A percentile compares a stretch with the other conserved stretches of the same genome.
phyloP scores from a whole-genome alignment of 2,797 vertebrate species.

The Ciconia nigra region DNA sequence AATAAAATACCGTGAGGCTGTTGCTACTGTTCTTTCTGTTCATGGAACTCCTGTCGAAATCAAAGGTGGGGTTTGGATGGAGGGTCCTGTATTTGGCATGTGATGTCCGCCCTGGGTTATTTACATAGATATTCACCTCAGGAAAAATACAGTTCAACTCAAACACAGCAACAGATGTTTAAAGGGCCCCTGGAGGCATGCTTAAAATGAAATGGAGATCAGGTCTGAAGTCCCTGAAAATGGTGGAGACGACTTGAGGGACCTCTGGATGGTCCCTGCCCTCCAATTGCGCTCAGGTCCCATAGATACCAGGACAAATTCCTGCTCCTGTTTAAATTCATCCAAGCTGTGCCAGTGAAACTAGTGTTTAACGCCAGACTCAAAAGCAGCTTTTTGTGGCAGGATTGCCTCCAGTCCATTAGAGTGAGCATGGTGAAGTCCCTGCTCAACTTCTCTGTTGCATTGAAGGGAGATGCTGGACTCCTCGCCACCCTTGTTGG shows the following conservation, averaged over 20 bases:
- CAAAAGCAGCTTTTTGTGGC: background rate
- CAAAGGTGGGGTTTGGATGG: background rate
- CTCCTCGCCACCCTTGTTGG: accelerated
- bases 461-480: background rate
- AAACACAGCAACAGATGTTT: background rate
- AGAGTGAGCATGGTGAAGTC: background rate
- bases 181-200: background rate
- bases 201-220: background rate
- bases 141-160: background rate
- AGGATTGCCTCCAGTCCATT: background rate
- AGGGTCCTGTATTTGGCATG: background rate
- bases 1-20: background rate
- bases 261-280: background rate
- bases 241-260: background rate
- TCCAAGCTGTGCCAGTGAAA: background rate
- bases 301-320: background rate
- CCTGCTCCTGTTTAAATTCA: background rate
- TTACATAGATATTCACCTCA: background rate
- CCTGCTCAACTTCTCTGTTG: background rate
- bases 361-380: background rate
- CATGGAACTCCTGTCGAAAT: background rate
- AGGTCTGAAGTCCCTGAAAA: background rate
- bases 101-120: background rate
- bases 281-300: background rate
- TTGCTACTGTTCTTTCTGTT: background rate